Evolutionary conservation across 1,140 invertebrate species (phyloP).

Genomic region (Megalopta genalis): DNA sequence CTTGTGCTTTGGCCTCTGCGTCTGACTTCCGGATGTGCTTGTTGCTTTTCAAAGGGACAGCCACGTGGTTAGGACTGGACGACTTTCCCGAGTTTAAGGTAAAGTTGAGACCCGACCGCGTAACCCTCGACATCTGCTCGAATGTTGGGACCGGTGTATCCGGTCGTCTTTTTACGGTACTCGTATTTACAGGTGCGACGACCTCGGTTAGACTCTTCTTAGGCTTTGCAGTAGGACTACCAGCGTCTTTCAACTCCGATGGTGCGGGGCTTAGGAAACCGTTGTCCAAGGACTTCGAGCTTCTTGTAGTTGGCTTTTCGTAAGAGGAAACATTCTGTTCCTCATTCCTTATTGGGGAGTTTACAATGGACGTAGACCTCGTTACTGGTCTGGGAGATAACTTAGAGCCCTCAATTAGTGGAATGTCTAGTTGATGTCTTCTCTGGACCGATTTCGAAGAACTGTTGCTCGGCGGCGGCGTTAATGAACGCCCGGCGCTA

Average conservation of each 20-base stretch:
- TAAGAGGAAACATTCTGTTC: conserved; percentile 13
- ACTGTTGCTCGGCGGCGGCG: conserved; percentile 12
- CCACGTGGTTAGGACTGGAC: not conserved
- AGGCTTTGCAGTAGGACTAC: not conserved
- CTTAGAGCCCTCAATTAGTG: conserved; percentile 50
- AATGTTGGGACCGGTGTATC: conserved; percentile 63
- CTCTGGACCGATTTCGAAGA: conserved; percentile 27
- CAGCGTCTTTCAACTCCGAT: conserved; percentile 24
- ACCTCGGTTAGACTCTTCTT: conserved; percentile 12
- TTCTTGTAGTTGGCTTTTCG: conserved; percentile 58
- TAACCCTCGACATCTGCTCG: conserved; percentile 47
- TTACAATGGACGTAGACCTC: conserved; percentile 40
- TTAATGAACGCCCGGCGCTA: conserved; percentile 19
- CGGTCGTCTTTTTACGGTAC: conserved; percentile 40
- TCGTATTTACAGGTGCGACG: conserved; percentile 4
- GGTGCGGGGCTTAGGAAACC: conserved; percentile 50
- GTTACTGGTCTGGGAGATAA: conserved; percentile 46
- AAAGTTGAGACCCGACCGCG: conserved; percentile 52
- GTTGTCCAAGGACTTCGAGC: conserved; percentile 58
- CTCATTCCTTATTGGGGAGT: conserved; percentile 28
- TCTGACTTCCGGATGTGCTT: conserved; percentile 9
- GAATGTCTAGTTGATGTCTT: conserved; percentile 64
- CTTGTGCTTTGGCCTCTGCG: conserved; percentile 6
- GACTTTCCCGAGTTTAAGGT: conserved; percentile 39
- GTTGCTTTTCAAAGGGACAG: not conserved